Conservation (phyloP, 2,113 vertebrate genomes). For the Brachyistius frenatus region DNA sequence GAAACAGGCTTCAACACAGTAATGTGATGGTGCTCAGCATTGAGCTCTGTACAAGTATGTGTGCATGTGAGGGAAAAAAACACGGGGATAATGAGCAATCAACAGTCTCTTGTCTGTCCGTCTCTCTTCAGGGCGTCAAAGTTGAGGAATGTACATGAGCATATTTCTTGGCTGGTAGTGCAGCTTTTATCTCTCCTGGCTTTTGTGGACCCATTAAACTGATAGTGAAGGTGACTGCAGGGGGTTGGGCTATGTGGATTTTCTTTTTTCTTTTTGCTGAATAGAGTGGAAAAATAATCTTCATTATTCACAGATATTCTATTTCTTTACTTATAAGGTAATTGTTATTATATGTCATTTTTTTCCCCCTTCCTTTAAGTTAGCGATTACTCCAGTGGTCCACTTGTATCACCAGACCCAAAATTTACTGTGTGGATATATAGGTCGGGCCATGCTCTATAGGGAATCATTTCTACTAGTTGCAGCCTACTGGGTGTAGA, state of each 20-base stretch:
- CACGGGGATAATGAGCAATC: slow-evolving; percentile 39
- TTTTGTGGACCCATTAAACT: slow-evolving; percentile 32
- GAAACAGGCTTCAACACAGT: not conserved
- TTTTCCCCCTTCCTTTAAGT: not conserved
- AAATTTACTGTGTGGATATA: no score
- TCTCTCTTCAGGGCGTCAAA: slow-evolving; percentile 1
- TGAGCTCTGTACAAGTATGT: not conserved
- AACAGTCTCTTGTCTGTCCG: slow-evolving; percentile 16
- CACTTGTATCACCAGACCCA: no score
- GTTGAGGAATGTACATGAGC: not conserved
- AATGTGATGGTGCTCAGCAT: not conserved
- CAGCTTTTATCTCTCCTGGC: not conserved
- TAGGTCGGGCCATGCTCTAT: no score
- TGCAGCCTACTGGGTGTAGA: no score
- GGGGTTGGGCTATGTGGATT: not conserved
- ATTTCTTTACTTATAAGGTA: not conserved
- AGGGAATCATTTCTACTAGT: no score
- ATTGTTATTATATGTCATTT: not conserved
- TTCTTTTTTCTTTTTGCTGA: not conserved
- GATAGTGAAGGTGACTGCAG: slow-evolving; percentile 15
- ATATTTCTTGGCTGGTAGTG: not conserved
- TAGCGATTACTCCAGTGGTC: not conserved
- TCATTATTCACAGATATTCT: not conserved
- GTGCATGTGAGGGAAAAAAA: not conserved
- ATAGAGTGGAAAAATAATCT: not conserved